Base-by-base conservation (phyloP, 2,888 invertebrate species). In the Graphium colonna region DNA sequence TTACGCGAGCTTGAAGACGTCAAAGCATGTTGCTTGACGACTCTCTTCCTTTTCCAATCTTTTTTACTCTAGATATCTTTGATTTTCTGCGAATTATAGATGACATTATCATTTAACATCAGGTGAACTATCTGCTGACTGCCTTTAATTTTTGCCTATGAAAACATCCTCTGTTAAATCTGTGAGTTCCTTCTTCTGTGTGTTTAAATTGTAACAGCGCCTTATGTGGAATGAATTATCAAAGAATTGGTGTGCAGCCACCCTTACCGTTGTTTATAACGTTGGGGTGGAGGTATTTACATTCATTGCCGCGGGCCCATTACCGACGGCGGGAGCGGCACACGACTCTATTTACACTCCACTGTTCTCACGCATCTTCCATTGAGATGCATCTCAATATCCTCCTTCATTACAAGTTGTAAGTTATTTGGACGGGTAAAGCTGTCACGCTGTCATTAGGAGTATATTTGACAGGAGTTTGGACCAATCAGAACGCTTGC, bases 221-320 rank as follows among this genome's bases (percentile, higher is more conserved):
- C 31, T 10, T 31, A 31, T 31, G 9, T 9, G 5, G 3, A 21
- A 43, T 1, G 28, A 40, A 31, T n/a, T 18, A 5, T 38, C 10
- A 47, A 28, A 15, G 28, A 8, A 17, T 43, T 31, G 12, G 41
- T 17, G 40, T 15, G 21, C 3, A 10, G 47, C 47, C 48, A 42
- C 60, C 52, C 60, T 55, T 51, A 64, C 57, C 49, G 52, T 62
- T 60, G 58, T 64, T 57, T 61, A 65, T 62, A 52, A 54, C 58
- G 45, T 54, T 55, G 59, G 57, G 59, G 46, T 51, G 3, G 52
- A 51, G 53, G 50, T 64, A 67, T 65, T 65, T 62, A 63, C 64
- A 64, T 63, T 68, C 61, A 71, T 67, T 67, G 63, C 64, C 50
- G 55, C 56, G 46, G 38, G 17, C 26, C 57, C 50, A 60, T 64